phyloP scores from a whole-genome alignment of 2,113 vertebrate species.

The Hydrolagus affinis region DNA sequence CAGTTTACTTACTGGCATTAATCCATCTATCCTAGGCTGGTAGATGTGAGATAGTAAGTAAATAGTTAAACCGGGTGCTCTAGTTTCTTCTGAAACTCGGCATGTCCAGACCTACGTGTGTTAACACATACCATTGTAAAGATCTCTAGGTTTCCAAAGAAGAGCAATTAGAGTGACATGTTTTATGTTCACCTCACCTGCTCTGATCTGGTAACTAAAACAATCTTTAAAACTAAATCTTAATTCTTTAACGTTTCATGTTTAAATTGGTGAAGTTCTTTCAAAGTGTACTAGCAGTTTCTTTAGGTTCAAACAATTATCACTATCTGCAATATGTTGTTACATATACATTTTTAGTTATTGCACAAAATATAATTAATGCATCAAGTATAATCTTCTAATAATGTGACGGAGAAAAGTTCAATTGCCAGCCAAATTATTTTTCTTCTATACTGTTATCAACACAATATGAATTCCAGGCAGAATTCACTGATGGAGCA shows the following conservation, averaged over 20 bases:
- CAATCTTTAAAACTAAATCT: too few species aligned
- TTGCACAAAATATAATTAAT: not conserved
- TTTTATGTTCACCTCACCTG: too few species aligned
- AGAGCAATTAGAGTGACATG: not conserved
- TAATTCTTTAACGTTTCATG: not conserved
- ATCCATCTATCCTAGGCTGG: not conserved
- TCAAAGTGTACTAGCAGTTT: not conserved
- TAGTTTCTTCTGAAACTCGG: not conserved
- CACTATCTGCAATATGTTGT: not conserved
- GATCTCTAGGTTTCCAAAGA: not conserved
- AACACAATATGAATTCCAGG: too few species aligned
- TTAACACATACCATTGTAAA: not conserved
- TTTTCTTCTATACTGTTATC: too few species aligned
- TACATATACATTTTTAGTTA: not conserved
- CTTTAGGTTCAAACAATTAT: not conserved
- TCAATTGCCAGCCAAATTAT: not conserved
- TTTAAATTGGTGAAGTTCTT: not conserved
- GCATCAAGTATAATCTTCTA: not conserved
- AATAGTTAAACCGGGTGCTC: not conserved
- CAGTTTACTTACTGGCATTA: not conserved
- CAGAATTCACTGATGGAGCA: too few species aligned
- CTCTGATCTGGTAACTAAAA: too few species aligned
- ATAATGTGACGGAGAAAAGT: not conserved
- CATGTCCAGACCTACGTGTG: not conserved
- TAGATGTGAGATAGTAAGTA: not conserved